A percentile compares a stretch with the other conserved stretches of the same genome.
Conservation (phyloP, 2,797 vertebrate species). For the Malacoctenus gilli region DNA sequence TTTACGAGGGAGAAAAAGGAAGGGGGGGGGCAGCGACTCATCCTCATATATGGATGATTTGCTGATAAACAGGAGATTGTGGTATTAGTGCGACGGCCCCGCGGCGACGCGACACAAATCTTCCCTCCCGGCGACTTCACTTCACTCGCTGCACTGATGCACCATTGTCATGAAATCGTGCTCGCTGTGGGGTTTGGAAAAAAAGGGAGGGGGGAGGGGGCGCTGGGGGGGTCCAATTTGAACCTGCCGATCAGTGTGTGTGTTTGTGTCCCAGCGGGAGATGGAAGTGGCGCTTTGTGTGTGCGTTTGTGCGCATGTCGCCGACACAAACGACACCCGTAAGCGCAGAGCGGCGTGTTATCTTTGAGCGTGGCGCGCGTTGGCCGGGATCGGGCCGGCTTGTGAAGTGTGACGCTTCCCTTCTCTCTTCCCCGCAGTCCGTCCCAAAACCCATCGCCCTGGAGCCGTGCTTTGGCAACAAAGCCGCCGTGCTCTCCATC, state of each 20-base stretch:
- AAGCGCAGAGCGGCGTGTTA: constrained; percentile 50
- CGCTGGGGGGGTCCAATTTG: constrained; percentile 52
- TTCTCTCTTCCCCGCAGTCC: constrained; percentile 75
- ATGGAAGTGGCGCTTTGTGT: constrained; percentile 4
- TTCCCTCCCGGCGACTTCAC: constrained; percentile 29
- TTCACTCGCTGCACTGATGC: constrained; percentile 25
- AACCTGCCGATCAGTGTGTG: constrained; percentile 40
- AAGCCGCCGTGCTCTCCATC: constrained; percentile 95
- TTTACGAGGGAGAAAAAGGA: constrained; percentile 13
- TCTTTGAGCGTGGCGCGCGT: constrained; percentile 37
- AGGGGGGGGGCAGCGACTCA: constrained; percentile 23
- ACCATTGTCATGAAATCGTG: constrained; percentile 46
- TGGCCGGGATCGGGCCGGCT: constrained; percentile 37
- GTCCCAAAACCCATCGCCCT: constrained; percentile 96
- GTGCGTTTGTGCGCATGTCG: constrained; percentile 22
- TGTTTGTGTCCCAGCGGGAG: constrained; percentile 29
- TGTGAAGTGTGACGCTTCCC: constrained; percentile 43
- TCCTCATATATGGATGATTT: constrained; percentile 61
- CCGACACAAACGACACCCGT: constrained; percentile 53
- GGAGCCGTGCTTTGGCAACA: constrained; percentile 97
- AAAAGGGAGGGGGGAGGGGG: too few species aligned
- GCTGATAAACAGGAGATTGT: constrained; percentile 58
- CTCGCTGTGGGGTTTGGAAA: constrained; percentile 35
- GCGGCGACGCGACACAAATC: constrained; percentile 45
- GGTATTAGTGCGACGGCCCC: constrained; percentile 44